Evolutionary conservation across 1,140 invertebrate genomes (phyloP).

Genomic region (Ylistrum balloti): DNA sequence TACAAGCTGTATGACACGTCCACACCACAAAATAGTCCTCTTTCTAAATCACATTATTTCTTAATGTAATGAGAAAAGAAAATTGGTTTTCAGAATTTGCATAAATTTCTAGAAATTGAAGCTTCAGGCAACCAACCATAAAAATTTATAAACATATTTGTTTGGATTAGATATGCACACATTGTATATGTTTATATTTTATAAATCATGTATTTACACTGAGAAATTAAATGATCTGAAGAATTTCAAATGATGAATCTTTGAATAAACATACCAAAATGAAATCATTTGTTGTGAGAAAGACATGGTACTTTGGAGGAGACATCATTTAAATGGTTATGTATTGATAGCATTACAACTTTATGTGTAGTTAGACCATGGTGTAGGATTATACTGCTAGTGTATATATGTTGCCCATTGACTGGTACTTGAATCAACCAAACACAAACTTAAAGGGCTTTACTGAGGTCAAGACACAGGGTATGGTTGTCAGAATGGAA

Average conservation of each 20-base stretch:
- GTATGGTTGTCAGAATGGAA: constrained; percentile 24
- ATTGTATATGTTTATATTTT: neutral
- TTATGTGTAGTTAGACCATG: neutral
- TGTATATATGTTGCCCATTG: constrained; percentile 5
- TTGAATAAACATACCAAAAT: neutral
- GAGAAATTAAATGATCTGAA: neutral
- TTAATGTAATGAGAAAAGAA: too few species aligned
- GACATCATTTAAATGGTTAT: neutral
- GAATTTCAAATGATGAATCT: neutral
- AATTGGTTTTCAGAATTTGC: too few species aligned
- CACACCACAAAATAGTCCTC: too few species aligned
- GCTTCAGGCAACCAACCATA: neutral
- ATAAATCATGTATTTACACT: neutral
- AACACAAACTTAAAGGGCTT: constrained; percentile 3
- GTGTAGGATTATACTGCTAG: neutral
- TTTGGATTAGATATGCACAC: neutral
- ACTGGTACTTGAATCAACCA: constrained; percentile 16
- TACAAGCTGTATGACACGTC: too few species aligned
- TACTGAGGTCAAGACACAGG: constrained; percentile 1
- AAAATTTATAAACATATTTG: too few species aligned
- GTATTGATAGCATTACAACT: neutral
- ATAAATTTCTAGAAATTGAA: too few species aligned
- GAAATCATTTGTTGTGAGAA: neutral
- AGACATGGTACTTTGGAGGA: neutral
- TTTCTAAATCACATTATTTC: too few species aligned